Percentiles rank a stretch among this genome's conserved stretches.
Evolutionary conservation across 2,888 invertebrate genomes (phyloP).

Genomic region (Caenorhabditis doughertyi): DNA sequence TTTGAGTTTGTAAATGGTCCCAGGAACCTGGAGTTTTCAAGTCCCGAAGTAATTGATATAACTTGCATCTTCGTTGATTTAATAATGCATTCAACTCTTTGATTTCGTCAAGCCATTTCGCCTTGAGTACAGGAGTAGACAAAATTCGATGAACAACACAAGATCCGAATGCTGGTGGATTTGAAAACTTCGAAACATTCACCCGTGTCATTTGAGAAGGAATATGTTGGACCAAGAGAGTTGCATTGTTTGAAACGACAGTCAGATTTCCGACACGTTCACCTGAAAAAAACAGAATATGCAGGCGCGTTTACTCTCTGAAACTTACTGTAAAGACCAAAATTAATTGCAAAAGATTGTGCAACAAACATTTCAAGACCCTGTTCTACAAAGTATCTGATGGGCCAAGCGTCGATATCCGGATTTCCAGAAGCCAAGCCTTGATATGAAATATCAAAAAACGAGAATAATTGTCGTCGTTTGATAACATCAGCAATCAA

Average conservation of each 20-base stretch:
- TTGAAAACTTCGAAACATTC: constrained; percentile 86
- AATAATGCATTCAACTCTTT: constrained; percentile 92
- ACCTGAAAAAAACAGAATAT: constrained; percentile 85
- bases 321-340: constrained; percentile 93
- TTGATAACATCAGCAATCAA: constrained; percentile 91
- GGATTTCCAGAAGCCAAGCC: constrained; percentile 97
- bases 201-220: constrained; percentile 85
- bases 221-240: no score
- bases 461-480: constrained; percentile 77
- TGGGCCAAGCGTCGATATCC: constrained; percentile 93
- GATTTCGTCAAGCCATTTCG: constrained; percentile 88
- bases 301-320: not conserved
- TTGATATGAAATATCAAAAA: constrained; percentile 84
- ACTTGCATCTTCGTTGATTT: constrained; percentile 90
- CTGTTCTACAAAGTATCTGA: constrained; percentile 88
- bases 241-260: constrained; percentile 88
- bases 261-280: constrained; percentile 95
- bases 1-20: constrained; percentile 94
- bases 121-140: constrained; percentile 87
- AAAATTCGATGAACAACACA: constrained; percentile 92
- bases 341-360: constrained; percentile 99
- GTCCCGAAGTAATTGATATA: constrained; percentile 86
- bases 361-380: constrained; percentile 95
- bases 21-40: constrained; percentile 91
- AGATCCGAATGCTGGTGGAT: constrained; percentile 96